Evolutionary conservation across 2,113 vertebrate species (phyloP), one percentile per base, ranked within the genome.

Genomic region (Siniperca knerii): DNA sequence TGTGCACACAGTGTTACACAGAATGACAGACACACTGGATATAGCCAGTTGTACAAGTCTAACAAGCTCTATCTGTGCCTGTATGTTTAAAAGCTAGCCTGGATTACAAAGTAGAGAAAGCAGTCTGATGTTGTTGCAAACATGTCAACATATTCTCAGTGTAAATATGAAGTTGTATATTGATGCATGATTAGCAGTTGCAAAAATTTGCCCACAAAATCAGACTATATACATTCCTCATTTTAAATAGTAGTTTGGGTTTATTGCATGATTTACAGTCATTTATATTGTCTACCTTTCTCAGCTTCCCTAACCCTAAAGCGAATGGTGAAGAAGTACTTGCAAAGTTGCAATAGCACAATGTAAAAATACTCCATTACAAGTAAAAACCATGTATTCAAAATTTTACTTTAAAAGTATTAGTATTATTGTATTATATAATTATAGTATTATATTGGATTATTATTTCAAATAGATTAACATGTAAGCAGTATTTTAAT

Each of bases 241-340:
- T 79, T 75, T 65, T 75, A 42, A 66, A 25, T 23, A 35, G 25
- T 12, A 60, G 15, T 58, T 57, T 57, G 8, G 8, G 21, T 74
- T 71, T 55, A 72, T 18, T 37, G 64, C 64, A 29, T 66, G 48
- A 81, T 82, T 69, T 74, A 75, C 40, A 62, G 40, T 35, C 11
- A 33, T 60, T 44, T 46, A 46, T 44, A 13, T 74, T 60, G 8
- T 57, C 12, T 40, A 10, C 68, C 25, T 68, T 68, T 68, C 4
- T 50, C 29, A 21, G 20, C 1, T 0, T 54, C 29, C 29, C 5
- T 21, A 71, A 52, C 35, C 12, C 6, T 40, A n/a, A n/a, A 44
- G 64, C 23, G 3, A n/a, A 12, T 52, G 16, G 11, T 52, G 25
- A n/a, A 64, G 16, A 55, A 13, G 20, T 72, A 25, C 23, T 44